Base-by-base conservation (phyloP, 2,113 vertebrate genomes). In the Sylvicapra grimmia region DNA sequence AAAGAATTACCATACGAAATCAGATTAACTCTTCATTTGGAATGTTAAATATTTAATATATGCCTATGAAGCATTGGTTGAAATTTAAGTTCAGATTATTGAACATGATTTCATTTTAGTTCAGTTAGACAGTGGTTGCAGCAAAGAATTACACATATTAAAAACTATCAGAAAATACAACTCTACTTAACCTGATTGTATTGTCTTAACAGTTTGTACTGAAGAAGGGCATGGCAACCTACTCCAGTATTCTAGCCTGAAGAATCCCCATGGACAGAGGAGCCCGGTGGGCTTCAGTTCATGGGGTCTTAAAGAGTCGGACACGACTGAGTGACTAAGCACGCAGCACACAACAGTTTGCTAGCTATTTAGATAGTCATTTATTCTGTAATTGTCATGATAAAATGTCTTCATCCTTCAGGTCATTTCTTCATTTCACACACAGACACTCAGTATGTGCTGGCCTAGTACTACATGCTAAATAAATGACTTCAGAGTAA, bases 41-140 rank as follows among this genome's bases (percentile, higher is more conserved):
- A 15, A 15, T 89, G 19, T 86, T 84, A 79, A 87, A 88, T 27
- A 63, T 95, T 91, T 47, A 96, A 13, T 82, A 29, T 49, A 36
- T 49, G 44, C n/a, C 84, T 11, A 36, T 92, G 47, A 92, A 90
- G 25, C 19, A 16, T 68, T 95, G 40, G 8, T 86, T 87, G 36
- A 86, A 91, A 79, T 56, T n/a, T 90, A 89, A 53, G 29, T 93
- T 93, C 58, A 96, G 83, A 77, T 82, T 86, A 93, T 14, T 93
- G 68, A 86, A 92, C 36, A 58, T 86, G 14, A n/a, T 58, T 95
- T 90, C 33, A 63, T 6, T 58, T 85, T 65, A 25, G 47, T 87
- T 95, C 44, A 90, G 1, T 95, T 95, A 53, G 44, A 59, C 47
- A 85, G 23, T 86, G 27, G 29, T 65, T 93, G n/a, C 5, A 59